Conservation (phyloP, 2,113 vertebrate species). For the Pipa parva region DNA sequence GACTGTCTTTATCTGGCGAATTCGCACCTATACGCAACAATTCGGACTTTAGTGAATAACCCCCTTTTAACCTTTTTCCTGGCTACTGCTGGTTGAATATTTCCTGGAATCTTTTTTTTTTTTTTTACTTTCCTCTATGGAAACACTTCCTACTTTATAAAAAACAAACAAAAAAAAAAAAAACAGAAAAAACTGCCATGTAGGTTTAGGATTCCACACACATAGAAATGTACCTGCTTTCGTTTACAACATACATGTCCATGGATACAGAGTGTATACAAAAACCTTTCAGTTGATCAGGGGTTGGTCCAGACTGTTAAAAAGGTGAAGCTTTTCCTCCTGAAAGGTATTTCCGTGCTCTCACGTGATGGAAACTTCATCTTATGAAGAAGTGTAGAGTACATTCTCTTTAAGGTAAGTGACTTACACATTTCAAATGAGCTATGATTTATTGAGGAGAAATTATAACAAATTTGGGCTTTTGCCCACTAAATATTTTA, state of each 20-base stretch:
- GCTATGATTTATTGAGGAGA: too few species aligned
- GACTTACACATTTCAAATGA: too few species aligned
- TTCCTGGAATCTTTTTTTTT: not conserved
- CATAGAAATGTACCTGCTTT: conserved; percentile 30
- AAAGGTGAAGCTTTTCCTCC: conserved; percentile 4
- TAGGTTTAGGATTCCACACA: not conserved
- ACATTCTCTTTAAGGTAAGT: too few species aligned
- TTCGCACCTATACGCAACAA: too few species aligned
- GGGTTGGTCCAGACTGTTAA: conserved; percentile 30
- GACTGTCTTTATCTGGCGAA: too few species aligned
- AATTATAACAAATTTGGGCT: too few species aligned
- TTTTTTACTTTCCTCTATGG: conserved; percentile 23
- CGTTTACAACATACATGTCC: conserved; percentile 42
- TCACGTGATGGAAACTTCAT: too few species aligned
- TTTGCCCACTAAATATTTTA: too few species aligned
- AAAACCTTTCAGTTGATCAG: conserved; percentile 8
- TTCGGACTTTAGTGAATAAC: too few species aligned
- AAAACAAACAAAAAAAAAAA: too few species aligned
- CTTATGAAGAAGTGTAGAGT: too few species aligned
- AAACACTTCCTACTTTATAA: conserved; percentile 21
- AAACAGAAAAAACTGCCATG: not conserved
- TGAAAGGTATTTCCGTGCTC: not conserved
- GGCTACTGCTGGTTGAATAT: not conserved
- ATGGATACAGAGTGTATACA: conserved; percentile 51
- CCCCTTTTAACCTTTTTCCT: too few species aligned